A percentile compares a stretch with the other conserved stretches of the same genome.
Evolutionary conservation across 2,113 vertebrate genomes (phyloP).

Genomic region (Neoarius graeffei): DNA sequence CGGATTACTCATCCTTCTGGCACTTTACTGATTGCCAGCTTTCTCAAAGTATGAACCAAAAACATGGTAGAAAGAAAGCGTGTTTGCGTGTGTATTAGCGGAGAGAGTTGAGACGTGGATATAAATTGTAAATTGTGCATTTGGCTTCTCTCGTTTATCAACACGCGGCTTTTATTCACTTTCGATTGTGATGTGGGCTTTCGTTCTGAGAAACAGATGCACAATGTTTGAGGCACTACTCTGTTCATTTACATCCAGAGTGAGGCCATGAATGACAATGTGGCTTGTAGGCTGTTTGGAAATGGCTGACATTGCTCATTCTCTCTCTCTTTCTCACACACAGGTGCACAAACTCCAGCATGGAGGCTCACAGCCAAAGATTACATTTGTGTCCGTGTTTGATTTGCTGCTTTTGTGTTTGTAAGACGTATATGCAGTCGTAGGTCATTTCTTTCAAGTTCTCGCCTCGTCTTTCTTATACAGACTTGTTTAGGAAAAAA

Average conservation of each 20-base stretch:
- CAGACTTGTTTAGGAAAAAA: not conserved
- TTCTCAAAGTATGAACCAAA: conserved; percentile 9
- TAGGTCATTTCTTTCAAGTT: not conserved
- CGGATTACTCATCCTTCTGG: conserved; percentile 13
- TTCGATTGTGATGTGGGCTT: not conserved
- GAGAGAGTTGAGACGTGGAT: not conserved
- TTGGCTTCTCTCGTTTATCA: conserved; percentile 5
- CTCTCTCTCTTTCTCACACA: conserved; percentile 7
- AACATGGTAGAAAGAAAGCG: not conserved
- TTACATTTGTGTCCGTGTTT: not conserved
- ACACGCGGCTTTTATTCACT: conserved; percentile 4
- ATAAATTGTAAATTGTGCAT: conserved; percentile 19
- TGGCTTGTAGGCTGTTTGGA: conserved; percentile 3
- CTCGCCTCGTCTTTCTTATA: not conserved
- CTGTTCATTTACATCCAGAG: conserved; percentile 18
- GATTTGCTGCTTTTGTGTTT: conserved; percentile 2
- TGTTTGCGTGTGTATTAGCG: not conserved
- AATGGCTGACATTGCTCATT: conserved; percentile 21
- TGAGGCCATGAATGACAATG: conserved; percentile 15
- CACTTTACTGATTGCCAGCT: conserved; percentile 20
- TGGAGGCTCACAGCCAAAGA: not conserved
- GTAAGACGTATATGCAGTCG: not conserved
- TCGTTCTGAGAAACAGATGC: not conserved
- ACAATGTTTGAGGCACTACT: not conserved
- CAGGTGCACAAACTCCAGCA: not conserved